Percentiles rank a stretch among this genome's conserved stretches.
phyloP scores from a whole-genome alignment of 2,113 vertebrate genomes.

The Australoheros scitulus region DNA sequence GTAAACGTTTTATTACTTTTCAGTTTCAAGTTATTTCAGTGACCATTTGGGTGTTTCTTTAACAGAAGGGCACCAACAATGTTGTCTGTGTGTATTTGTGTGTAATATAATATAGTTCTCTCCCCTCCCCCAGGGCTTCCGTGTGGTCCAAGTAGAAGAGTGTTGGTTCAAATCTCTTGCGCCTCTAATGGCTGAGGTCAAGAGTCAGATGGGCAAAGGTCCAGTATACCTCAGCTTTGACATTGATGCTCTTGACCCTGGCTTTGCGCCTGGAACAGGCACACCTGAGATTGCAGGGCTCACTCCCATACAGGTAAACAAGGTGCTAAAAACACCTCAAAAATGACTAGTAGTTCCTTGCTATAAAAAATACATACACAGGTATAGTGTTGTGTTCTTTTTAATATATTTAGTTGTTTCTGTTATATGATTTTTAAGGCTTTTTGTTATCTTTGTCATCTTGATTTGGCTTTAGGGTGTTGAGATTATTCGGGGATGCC shows the following conservation, averaged over 20 bases:
- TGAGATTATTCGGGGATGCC: slow-evolving; percentile 92
- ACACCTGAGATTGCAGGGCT: slow-evolving; percentile 93
- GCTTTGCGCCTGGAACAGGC: slow-evolving; percentile 92
- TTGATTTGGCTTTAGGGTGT: slow-evolving; percentile 81
- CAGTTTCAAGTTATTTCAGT: no score
- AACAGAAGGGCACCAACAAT: no score
- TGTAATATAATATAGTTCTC: fast-evolving
- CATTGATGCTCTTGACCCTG: slow-evolving; percentile 91
- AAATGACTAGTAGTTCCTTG: neutral
- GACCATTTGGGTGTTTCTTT: no score
- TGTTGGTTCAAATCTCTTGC: slow-evolving; percentile 92
- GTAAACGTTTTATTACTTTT: no score
- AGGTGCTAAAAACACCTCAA: neutral
- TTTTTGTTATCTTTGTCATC: fast-evolving
- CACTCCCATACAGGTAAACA: slow-evolving; percentile 88
- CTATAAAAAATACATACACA: neutral
- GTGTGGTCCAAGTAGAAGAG: slow-evolving; percentile 86
- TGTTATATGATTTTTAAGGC: neutral
- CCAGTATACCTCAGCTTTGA: slow-evolving; percentile 93
- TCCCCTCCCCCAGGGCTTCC: slow-evolving; percentile 84
- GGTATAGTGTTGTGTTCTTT: neutral
- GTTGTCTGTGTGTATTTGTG: no score
- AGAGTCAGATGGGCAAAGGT: slow-evolving; percentile 84
- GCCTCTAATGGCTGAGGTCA: slow-evolving; percentile 90
- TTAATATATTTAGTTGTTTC: neutral